Conservation (phyloP, 1,140 invertebrate genomes). For the Battus philenor region DNA sequence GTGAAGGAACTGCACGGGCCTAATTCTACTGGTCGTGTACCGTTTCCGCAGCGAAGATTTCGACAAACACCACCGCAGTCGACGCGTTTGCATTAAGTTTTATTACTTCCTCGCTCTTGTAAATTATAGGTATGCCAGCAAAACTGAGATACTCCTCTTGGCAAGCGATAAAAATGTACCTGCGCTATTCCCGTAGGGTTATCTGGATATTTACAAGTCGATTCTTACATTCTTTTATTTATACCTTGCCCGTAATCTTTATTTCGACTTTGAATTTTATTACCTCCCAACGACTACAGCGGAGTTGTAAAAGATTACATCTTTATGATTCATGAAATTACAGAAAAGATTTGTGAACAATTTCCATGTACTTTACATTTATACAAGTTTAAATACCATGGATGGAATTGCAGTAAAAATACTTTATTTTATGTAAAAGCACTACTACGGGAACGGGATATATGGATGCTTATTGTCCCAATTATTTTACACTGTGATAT, state of each 20-base stretch:
- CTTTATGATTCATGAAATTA: not conserved
- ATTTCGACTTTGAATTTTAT: not conserved
- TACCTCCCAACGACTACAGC: not conserved
- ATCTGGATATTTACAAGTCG: slow-evolving; percentile 2
- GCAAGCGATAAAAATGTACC: slow-evolving; percentile 45
- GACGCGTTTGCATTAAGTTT: slow-evolving; percentile 65
- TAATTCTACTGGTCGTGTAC: slow-evolving; percentile 30
- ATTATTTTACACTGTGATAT: too few relatives aligned
- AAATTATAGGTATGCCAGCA: slow-evolving; percentile 53
- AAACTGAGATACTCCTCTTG: slow-evolving; percentile 44
- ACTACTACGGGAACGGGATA: too few relatives aligned
- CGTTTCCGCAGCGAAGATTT: slow-evolving; percentile 41
- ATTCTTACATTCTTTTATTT: slow-evolving; percentile 8
- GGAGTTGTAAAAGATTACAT: not conserved
- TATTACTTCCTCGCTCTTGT: slow-evolving; percentile 57
- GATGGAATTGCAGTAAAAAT: too few relatives aligned
- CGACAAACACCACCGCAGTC: slow-evolving; percentile 50
- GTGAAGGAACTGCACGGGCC: slow-evolving; percentile 18
- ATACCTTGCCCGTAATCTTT: slow-evolving; percentile 4
- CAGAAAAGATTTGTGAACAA: too few relatives aligned
- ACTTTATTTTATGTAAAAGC: too few relatives aligned
- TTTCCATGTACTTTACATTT: too few relatives aligned
- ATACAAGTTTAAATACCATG: too few relatives aligned
- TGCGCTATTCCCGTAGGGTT: too few relatives aligned
- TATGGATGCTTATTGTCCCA: too few relatives aligned